Evolutionary conservation across 2,888 invertebrate genomes (phyloP).

Genomic region (Rosalia funebris): DNA sequence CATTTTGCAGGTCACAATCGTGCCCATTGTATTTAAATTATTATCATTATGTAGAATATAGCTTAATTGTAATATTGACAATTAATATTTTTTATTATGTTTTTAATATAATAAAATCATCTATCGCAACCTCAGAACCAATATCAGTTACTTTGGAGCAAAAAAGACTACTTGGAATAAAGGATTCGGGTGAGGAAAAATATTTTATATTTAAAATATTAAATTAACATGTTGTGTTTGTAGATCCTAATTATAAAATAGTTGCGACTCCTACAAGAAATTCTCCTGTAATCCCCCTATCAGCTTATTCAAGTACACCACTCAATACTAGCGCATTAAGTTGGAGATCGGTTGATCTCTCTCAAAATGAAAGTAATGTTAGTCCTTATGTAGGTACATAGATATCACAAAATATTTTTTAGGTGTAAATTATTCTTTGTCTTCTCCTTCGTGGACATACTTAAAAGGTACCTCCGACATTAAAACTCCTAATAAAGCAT

Average conservation of each 20-base stretch:
- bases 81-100: slow-evolving; percentile 68
- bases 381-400: not conserved
- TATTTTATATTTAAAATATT: not conserved
- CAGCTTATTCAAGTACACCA: slow-evolving; percentile 47
- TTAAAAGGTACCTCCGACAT: slow-evolving; percentile 51
- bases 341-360: slow-evolving; percentile 59
- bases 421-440: slow-evolving; percentile 53
- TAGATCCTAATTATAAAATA: slow-evolving; percentile 52
- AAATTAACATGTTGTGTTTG: slow-evolving; percentile 32
- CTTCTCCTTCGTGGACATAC: slow-evolving; percentile 62
- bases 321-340: slow-evolving; percentile 60
- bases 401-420: too few relatives aligned
- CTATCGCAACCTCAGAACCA: slow-evolving; percentile 60
- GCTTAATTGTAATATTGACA: slow-evolving; percentile 61
- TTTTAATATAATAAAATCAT: slow-evolving; percentile 62
- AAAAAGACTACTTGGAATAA: slow-evolving; percentile 67
- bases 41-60: slow-evolving; percentile 64
- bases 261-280: slow-evolving; percentile 42
- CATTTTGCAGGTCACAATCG: slow-evolving; percentile 59
- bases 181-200: slow-evolving; percentile 58
- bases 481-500: slow-evolving; percentile 24
- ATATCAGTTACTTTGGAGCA: slow-evolving; percentile 67
- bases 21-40: slow-evolving; percentile 64
- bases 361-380: slow-evolving; percentile 56
- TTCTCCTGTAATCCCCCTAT: slow-evolving; percentile 18